Evolutionary conservation across 2,113 vertebrate species (phyloP).

Genomic region (Conger conger): DNA sequence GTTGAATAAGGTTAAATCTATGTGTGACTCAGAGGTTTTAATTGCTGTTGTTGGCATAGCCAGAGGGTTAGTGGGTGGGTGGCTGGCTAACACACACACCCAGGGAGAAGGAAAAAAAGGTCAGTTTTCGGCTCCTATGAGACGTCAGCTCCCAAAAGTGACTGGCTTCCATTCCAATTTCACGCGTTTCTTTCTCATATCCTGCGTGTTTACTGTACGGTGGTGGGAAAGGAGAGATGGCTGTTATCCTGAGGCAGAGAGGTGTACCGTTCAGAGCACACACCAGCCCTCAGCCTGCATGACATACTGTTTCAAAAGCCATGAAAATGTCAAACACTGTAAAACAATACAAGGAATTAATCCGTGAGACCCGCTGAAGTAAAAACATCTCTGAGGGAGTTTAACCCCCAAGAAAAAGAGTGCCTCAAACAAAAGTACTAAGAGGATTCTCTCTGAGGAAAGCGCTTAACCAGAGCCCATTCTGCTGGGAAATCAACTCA

Average conservation of each 20-base stretch:
- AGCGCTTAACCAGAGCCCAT: constrained; percentile 23
- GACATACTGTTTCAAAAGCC: constrained; percentile 54
- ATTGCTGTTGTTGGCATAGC: constrained; percentile 53
- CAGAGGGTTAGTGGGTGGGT: constrained; percentile 49
- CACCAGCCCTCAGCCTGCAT: constrained; percentile 56
- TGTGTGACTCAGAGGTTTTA: constrained; percentile 44
- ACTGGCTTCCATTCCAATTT: constrained; percentile 53
- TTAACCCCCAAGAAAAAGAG: constrained; percentile 40
- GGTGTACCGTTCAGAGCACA: constrained; percentile 43
- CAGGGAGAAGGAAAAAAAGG: constrained; percentile 49
- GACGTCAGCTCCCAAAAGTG: constrained; percentile 56
- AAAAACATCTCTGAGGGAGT: constrained; percentile 20
- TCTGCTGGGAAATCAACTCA: background rate
- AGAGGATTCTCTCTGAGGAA: constrained; percentile 18
- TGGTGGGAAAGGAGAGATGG: constrained; percentile 58
- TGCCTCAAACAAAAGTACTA: constrained; percentile 14
- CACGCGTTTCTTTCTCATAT: constrained; percentile 50
- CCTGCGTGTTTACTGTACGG: constrained; percentile 63
- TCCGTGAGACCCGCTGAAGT: background rate
- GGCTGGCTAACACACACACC: constrained; percentile 51
- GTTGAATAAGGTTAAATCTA: constrained; percentile 40
- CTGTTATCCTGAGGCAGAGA: constrained; percentile 55
- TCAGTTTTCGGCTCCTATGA: constrained; percentile 50
- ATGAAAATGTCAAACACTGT: constrained; percentile 67
- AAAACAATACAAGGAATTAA: constrained; percentile 42